Conservation (phyloP, 1,140 invertebrate genomes). For the Plectrocnemia conspersa region DNA sequence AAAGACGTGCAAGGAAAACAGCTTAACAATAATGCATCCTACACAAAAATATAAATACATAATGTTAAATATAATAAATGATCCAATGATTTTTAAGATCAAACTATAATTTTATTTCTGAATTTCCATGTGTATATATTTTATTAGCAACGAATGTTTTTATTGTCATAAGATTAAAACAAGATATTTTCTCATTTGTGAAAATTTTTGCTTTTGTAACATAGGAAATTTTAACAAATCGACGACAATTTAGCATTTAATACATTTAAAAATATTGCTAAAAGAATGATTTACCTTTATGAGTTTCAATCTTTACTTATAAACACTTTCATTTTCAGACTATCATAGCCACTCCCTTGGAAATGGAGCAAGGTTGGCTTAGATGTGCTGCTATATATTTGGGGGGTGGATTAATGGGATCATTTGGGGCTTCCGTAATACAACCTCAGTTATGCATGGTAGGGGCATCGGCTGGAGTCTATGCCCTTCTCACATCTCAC, state of each 20-base stretch:
- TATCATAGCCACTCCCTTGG: constrained; percentile 64
- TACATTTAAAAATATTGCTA: background rate
- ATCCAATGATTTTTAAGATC: too few relatives aligned
- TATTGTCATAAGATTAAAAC: too few relatives aligned
- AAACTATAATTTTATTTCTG: too few relatives aligned
- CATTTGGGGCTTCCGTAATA: constrained; percentile 71
- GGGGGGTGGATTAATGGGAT: constrained; percentile 64
- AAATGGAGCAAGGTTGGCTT: constrained; percentile 79
- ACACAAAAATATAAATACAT: too few relatives aligned
- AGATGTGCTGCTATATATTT: constrained; percentile 67
- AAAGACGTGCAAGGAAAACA: too few relatives aligned
- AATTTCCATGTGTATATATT: too few relatives aligned
- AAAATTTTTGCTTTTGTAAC: background rate
- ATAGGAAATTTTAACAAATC: background rate
- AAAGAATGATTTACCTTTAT: background rate
- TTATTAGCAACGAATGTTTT: too few relatives aligned
- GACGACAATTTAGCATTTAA: background rate
- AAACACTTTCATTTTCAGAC: constrained; percentile 49
- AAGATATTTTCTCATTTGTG: too few relatives aligned
- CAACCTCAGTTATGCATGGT: constrained; percentile 76
- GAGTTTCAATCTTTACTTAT: background rate
- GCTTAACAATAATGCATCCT: too few relatives aligned
- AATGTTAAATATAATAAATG: too few relatives aligned
- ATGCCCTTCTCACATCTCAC: constrained; percentile 87
- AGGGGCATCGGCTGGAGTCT: constrained; percentile 91